Evolutionary conservation across 2,888 invertebrate genomes (phyloP).

Genomic region (Tenodera sinensis): DNA sequence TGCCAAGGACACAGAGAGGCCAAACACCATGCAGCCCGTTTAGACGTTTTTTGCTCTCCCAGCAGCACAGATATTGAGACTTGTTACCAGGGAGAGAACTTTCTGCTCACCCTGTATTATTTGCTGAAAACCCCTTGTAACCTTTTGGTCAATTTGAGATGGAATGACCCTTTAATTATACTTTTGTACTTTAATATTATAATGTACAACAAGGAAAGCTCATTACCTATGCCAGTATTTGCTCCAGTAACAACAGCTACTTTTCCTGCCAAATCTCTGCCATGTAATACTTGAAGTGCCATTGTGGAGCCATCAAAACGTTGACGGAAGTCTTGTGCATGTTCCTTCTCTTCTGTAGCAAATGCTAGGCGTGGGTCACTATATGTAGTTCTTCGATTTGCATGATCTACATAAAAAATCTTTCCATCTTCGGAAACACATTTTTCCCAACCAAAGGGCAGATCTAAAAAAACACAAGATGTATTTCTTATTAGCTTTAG

Average conservation of each 20-base stretch:
- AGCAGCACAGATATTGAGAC: too few relatives aligned
- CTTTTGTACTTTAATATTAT: too few relatives aligned
- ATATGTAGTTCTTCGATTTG: constrained; percentile 75
- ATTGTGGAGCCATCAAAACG: constrained; percentile 83
- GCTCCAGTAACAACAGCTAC: constrained; percentile 86
- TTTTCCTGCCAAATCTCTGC: constrained; percentile 80
- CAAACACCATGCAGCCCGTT: too few relatives aligned
- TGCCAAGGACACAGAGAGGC: too few relatives aligned
- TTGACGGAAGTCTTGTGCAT: constrained; percentile 72
- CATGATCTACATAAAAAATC: constrained; percentile 71
- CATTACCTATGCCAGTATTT: constrained; percentile 79
- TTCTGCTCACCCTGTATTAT: too few relatives aligned
- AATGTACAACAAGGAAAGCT: neutral
- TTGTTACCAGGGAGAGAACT: too few relatives aligned
- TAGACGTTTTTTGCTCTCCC: too few relatives aligned
- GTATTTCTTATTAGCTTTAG: too few relatives aligned
- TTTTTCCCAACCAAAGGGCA: constrained; percentile 89
- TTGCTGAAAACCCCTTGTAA: too few relatives aligned
- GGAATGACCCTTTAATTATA: too few relatives aligned
- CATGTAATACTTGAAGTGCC: constrained; percentile 80
- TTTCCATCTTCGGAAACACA: constrained; percentile 69
- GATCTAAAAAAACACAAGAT: constrained; percentile 48
- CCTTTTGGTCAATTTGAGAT: too few relatives aligned
- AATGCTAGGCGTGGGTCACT: constrained; percentile 91
- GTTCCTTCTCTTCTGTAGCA: constrained; percentile 76